phyloP scores from a whole-genome alignment of 2,113 vertebrate genomes.

The Danio rerio region GRCz12tu NC_133184.1:33311001-33311500 shows the following conservation, averaged over 20 bases:
- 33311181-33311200: conserved; percentile 13
- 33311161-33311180: conserved; percentile 21
- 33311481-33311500: too few relatives aligned
- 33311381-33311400: too few relatives aligned
- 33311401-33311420: too few relatives aligned
- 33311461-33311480: too few relatives aligned
- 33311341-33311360: too few relatives aligned
- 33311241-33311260: conserved; percentile 16
- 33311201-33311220: conserved; percentile 5
- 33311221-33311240: conserved; percentile 14
- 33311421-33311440: too few relatives aligned
- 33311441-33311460: too few relatives aligned
- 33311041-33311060: not conserved
- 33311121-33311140: conserved; percentile 48
- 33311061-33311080: conserved; percentile 20
- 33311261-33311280: not conserved
- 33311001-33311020: conserved; percentile 57
- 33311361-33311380: too few relatives aligned
- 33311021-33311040: conserved; percentile 51
- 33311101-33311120: conserved; percentile 67
- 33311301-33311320: not conserved
- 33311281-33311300: conserved; percentile 1
- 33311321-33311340: too few relatives aligned
- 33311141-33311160: not conserved
- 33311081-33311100: conserved; percentile 63